Base-by-base conservation (phyloP, 2,113 vertebrate species). In the Micromys minutus region DNA sequence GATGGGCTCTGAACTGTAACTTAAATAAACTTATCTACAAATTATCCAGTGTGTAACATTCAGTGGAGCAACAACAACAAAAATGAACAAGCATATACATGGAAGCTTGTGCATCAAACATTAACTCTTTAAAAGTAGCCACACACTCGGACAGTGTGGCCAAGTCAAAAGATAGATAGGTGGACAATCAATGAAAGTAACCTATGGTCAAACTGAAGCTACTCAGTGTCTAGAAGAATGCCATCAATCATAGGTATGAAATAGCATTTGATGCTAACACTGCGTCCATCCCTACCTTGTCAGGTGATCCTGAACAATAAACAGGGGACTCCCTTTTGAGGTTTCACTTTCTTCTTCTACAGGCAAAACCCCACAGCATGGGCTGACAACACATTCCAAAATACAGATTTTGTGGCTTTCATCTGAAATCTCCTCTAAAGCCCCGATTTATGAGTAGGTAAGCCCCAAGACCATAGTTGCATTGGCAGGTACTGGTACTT, bases 141-240 rank as follows among this genome's bases (percentile, higher is more conserved):
- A 21, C 16, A 47, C 3, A 1, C 5, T 16, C 74, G 34, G 36
- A 4, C 12, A 72, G 5, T 15, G 0, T 11, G n/a, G 36, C 16
- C 90, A 92, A 19, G 74, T 76, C 61, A 80, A 80, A 85, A 42
- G 19, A 31, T 26, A 61, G 36, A 80, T 10, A 34, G 3, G 47
- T 13, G n/a, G 93, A 6, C 19, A 34, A 50, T 50, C 61, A 77
- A 31, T 65, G 59, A 65, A 10, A 76, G 59, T 34, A 45, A 88
- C 21, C 29, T 36, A 36, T 39, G 47, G 31, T 42, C 11, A 86
- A 24, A 63, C 7, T n/a, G 34, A 90, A n/a, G 47, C 45, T 84
- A 47, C 63, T 6, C 59, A 47, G 61, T 22, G 13, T 7, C 5
- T 69, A 45, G 39, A 26, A 50, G 77, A n/a, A 22, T 5, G 71